Base-by-base conservation (phyloP, 2,888 invertebrate species). In the Eupithecia insigniata region DNA sequence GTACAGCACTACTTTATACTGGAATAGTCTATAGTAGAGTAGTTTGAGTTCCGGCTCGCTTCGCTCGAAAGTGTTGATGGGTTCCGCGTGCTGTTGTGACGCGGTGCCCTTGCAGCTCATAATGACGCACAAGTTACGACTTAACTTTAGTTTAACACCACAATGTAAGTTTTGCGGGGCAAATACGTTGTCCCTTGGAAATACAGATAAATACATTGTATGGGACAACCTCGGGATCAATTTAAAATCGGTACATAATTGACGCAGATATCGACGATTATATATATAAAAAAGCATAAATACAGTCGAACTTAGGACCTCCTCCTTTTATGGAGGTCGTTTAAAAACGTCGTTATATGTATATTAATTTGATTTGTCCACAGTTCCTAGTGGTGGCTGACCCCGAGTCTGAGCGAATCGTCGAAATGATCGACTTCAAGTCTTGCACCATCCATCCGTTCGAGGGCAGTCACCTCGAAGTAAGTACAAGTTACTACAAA, bases 381-480 rank as follows among this genome's bases (percentile, higher is more conserved):
- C 84, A 93, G 93, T 90, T 84, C 76, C 75, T 93, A 58, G 88
- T 93, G 43, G 78, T 93, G 7, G 89, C 87, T 0, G 91, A 92
- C 0, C 84, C 87, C 1, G 89, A 88, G 18, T 79, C 89, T 2
- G 91, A 93, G 72, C 85, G 85, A 3, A 85, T 92, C 62, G 79
- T 90, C 2, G 93, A 93, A 79, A 92, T 90, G 90, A 88, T 93
- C 4, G 91, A 92, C 66, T 84, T 90, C 26, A 85, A 84, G 7
- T 83, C 73, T 43, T 92, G 92, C 79, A 76, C 81, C 0, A 76
- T 93, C 8, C 79, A 81, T 1, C 84, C 90, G 0, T 88, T 85
- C 75, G 76, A 83, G 28, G 91, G 89, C 32, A 76, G 85, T 18
- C 77, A 87, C 14, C 83, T 92, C 26, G 87, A 90, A 87, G 93